Base-by-base conservation (phyloP, 2,797 vertebrate genomes). In the Myotis planiceps region DNA sequence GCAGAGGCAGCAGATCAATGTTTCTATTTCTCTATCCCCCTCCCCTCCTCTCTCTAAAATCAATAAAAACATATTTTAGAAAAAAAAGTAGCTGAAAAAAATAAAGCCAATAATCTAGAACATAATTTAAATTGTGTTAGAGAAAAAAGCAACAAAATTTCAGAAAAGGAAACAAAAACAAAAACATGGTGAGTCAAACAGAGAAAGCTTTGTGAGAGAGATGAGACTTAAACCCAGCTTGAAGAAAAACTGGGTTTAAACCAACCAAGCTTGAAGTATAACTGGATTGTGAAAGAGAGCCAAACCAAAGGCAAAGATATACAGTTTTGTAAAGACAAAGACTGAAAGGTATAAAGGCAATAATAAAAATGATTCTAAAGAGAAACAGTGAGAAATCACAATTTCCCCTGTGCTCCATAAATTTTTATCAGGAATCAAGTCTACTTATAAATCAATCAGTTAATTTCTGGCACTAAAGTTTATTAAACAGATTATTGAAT, bases 361-460 rank as follows among this genome's bases (percentile, higher is more conserved):
- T 85, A 88, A 78, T n/a, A 10, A 49, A 75, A 25, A 95, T 15
- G 15, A 87, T 76, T 19, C 29, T 88, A 89, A 88, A n/a, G n/a
- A 96, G 15, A 90, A 95, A 74, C 4, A 69, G 16, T 42, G 47
- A 95, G n/a, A 25, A 95, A 95, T 60, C 51, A 90, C 14, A 94
- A 63, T 92, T 88, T 92, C 68, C 29, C 51, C 39, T 79, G 14
- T 68, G 37, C 12, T 75, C 39, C 32, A 96, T 4, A 97, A 95
- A 72, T 83, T 79, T 47, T 88, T 72, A 93, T 81, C 32, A 94
- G 39, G 15, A 95, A 94, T 55, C 53, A 78, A 55, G n/a, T 82
- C 72, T 76, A 92, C 42, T 58, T 39, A 79, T 37, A 88, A 89
- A 75, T 84, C 49, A 94, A 55, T n/a, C 13, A 42, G 15, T 68